Evolutionary conservation across 2,797 vertebrate genomes (phyloP).

Genomic region (Onychomys leucogaster): DNA sequence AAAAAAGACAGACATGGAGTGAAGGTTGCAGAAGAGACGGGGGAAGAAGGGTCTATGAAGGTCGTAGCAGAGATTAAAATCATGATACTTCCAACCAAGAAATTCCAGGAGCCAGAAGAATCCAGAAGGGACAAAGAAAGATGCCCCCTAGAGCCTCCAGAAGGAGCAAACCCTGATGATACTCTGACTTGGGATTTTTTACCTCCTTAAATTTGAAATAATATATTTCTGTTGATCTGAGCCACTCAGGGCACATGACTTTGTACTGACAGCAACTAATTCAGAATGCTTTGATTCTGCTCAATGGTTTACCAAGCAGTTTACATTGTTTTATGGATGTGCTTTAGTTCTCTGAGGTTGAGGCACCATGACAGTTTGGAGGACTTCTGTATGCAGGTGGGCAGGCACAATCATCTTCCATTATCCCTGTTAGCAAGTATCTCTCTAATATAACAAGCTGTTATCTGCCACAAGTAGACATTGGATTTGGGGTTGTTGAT

Average conservation of each 20-base stretch:
- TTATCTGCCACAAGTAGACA: not conserved
- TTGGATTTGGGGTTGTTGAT: not conserved
- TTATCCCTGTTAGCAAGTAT: not conserved
- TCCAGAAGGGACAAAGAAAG: not conserved
- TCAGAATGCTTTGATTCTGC: not conserved
- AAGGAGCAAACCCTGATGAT: not conserved
- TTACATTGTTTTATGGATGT: not conserved
- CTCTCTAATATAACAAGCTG: not conserved
- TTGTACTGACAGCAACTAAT: not conserved
- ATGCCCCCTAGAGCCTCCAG: no score
- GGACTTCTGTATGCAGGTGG: not conserved
- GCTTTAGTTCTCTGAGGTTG: not conserved
- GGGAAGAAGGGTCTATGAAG: not conserved
- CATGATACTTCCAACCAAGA: not conserved
- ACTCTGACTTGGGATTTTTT: not conserved
- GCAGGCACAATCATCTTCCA: not conserved
- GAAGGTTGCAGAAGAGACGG: not conserved
- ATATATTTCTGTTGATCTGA: not conserved
- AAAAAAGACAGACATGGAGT: not conserved
- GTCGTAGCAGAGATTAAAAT: not conserved
- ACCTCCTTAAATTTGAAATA: not conserved
- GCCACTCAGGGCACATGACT: not conserved
- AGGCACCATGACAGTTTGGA: not conserved
- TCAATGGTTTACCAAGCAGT: not conserved
- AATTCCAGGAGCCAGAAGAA: not conserved